phyloP scores from a whole-genome alignment of 2,888 invertebrate species.

The Ormyrus labotus region DNA sequence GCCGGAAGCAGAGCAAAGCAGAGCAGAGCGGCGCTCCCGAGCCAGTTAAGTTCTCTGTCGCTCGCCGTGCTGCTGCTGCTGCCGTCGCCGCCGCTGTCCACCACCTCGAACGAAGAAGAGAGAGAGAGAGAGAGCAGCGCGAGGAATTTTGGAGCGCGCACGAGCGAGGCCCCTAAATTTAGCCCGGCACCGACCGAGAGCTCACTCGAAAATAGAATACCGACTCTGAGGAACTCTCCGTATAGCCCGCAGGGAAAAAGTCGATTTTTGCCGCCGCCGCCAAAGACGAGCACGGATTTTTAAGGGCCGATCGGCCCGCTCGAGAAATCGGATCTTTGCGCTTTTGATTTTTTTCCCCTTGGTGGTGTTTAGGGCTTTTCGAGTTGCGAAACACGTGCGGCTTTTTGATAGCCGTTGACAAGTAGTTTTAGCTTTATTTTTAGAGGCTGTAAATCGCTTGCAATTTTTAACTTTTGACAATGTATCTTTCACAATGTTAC shows the following conservation, averaged over 20 bases:
- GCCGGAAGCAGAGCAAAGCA: too few species aligned
- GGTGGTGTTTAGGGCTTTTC: too few species aligned
- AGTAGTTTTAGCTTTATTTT: too few species aligned
- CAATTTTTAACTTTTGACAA: too few species aligned
- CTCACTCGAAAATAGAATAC: conserved; percentile 73
- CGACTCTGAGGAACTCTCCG: conserved; percentile 56
- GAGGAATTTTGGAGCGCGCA: conserved; percentile 68
- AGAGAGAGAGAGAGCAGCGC: conserved; percentile 50
- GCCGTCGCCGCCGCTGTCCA: too few species aligned
- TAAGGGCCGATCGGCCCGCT: conserved; percentile 23
- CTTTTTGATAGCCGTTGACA: too few species aligned
- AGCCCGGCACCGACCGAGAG: conserved; percentile 60
- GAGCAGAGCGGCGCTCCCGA: too few species aligned
- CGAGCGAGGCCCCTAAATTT: conserved; percentile 62
- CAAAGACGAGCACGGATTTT: conserved; percentile 9
- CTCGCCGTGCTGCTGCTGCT: too few species aligned
- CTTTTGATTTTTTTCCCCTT: background rate
- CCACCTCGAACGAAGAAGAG: background rate
- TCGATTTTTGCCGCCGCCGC: conserved; percentile 29
- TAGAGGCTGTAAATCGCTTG: too few species aligned
- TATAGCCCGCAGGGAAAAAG: conserved; percentile 35
- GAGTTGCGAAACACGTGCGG: too few species aligned
- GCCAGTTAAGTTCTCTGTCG: too few species aligned
- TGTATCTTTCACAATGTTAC: too few species aligned
- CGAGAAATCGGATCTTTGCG: conserved; percentile 16